Evolutionary conservation across 2,113 vertebrate species (phyloP), one percentile per base, ranked within the genome.

Genomic region (Neogobius melanostomus): DNA sequence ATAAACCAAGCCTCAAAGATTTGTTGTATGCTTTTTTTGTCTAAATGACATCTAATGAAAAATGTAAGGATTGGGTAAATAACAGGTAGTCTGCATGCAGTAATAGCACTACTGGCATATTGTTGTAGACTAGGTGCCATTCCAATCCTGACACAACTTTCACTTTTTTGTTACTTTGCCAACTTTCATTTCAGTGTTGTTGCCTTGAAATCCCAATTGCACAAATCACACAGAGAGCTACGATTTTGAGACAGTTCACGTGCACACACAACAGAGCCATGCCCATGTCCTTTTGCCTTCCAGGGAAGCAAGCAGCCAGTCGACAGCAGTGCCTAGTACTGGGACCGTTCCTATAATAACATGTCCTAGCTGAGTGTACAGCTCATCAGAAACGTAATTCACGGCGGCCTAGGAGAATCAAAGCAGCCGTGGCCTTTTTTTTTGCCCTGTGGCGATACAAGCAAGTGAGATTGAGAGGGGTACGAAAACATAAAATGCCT

Each of bases 211-310:
- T 76, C 57, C 60, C 69, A 71, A 36, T 14, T 56, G 10, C 28
- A 28, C 47, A 11, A 42, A 42, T 59, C 28, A 51, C n/a, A 46
- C 11, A 11, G 2, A 28, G 14, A 12, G 53, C 63, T 66, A 14
- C 45, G 47, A 54, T 45, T 65, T 64, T 69, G 57, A 14, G 78
- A 15, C 73, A 83, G 50, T 82, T 11, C 50, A 86, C 60, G 1
- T 77, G 60, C 75, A 77, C 64, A 87, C 69, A 77, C 48, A 56
- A 75, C 2, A 36, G 11, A 70, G 67, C 73, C 87, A 91, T 88
- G 82, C 90, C 82, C 0, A 56, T 56, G 85, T 91, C 94, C 93
- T 90, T 96, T 95, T 96, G 94, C 94, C 94, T 96, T 95, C 92
- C 75, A 69, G 12, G 53, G 82, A 81, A 85, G 71, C 49, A 71